Evolutionary conservation across 2,113 vertebrate species (phyloP).

Genomic region (Pitta sordida): DNA sequence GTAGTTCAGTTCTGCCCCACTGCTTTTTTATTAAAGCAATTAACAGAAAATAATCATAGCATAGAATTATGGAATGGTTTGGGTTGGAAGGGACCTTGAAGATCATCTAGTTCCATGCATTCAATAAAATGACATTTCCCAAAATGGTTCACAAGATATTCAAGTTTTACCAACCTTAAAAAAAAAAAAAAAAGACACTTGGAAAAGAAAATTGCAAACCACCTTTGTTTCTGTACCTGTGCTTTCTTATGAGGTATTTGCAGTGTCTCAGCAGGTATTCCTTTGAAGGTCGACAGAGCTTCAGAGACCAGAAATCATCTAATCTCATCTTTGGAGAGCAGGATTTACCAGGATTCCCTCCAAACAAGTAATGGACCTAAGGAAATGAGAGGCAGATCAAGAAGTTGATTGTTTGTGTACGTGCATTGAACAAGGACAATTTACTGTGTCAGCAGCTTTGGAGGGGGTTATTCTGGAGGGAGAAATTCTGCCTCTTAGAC

Average conservation of each 20-base stretch:
- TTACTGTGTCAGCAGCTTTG: neutral
- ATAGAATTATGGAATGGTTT: neutral
- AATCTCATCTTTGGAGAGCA: constrained; percentile 98
- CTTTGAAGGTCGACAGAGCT: constrained; percentile 95
- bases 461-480: neutral
- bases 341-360: constrained; percentile 97
- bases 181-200: neutral
- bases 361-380: constrained; percentile 98
- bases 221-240: constrained; percentile 78
- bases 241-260: constrained; percentile 97
- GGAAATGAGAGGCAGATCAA: constrained; percentile 32
- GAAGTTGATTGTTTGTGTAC: neutral
- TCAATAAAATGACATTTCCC: neutral
- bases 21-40: neutral
- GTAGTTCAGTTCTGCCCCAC: neutral
- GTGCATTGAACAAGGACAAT: neutral
- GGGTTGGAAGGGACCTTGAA: neutral
- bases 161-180: neutral
- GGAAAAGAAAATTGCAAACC: neutral
- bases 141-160: neutral
- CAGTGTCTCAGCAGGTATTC: constrained; percentile 96
- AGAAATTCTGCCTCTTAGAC: neutral
- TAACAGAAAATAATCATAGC: neutral
- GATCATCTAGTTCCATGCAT: neutral
- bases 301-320: constrained; percentile 98